A percentile compares a stretch with the other conserved stretches of the same genome.
Evolutionary conservation across 2,113 vertebrate genomes (phyloP).

Genomic region (Numenius arquata): DNA sequence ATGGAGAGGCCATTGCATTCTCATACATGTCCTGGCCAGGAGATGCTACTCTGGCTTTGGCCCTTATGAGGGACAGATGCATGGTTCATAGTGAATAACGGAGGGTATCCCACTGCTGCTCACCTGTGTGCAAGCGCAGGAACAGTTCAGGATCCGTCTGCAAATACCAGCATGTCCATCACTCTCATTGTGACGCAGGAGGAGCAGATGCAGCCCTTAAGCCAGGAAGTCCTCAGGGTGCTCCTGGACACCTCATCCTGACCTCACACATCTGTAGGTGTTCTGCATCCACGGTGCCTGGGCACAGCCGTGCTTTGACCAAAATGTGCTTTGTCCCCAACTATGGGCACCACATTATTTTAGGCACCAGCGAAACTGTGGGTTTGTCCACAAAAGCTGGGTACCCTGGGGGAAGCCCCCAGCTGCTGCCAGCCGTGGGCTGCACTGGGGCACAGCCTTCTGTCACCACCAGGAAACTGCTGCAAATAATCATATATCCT

Average conservation of each 20-base stretch:
- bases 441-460: accelerated
- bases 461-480: background rate
- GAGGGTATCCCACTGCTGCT: background rate
- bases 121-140: background rate
- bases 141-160: background rate
- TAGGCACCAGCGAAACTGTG: background rate
- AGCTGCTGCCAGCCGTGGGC: background rate
- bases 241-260: background rate
- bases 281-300: background rate
- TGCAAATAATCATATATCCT: background rate
- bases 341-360: background rate
- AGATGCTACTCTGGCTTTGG: background rate
- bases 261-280: background rate
- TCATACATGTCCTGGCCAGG: background rate
- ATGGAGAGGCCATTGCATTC: background rate
- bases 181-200: background rate
- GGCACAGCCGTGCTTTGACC: accelerated
- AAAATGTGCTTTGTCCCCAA: accelerated
- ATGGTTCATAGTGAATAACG: accelerated
- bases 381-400: background rate
- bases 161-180: background rate
- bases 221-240: no score
- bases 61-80: accelerated
- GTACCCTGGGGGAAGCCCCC: background rate
- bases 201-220: background rate